These are phyloP conservation scores for Parapsyche elsis DNA, from an alignment of 1,140 invertebrate genomes.

Conservation along the genomic window DNA sequence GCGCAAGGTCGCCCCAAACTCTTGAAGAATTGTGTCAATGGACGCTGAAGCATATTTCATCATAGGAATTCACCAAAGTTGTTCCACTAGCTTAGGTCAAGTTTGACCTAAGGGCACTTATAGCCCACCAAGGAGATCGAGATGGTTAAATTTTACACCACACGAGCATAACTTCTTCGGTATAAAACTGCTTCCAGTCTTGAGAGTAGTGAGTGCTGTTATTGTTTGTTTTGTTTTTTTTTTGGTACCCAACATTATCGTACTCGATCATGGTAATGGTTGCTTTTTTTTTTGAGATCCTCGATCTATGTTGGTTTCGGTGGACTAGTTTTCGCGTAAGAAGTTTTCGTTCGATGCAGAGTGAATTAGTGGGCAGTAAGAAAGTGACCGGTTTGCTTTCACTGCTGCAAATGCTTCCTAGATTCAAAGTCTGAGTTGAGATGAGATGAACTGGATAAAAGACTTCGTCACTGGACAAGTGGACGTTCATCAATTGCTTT, in stretches of 20 bases:
- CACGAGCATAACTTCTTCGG: too few species aligned
- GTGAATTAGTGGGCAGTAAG: neutral
- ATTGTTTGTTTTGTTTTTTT: too few species aligned
- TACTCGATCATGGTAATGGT: too few species aligned
- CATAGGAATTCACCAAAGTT: too few species aligned
- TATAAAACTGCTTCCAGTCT: too few species aligned
- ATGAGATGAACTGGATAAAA: slow-evolving; percentile 2
- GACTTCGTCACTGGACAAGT: neutral
- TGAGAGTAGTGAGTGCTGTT: too few species aligned
- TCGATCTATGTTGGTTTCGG: neutral
- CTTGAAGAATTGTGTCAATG: slow-evolving; percentile 11
- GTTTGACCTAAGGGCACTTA: too few species aligned
- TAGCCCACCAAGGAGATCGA: too few species aligned
- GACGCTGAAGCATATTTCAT: neutral
- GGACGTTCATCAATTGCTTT: neutral
- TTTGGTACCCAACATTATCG: too few species aligned
- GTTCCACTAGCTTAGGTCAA: too few species aligned
- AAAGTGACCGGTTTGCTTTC: slow-evolving; percentile 37
- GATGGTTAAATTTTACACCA: too few species aligned
- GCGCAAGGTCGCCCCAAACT: neutral
- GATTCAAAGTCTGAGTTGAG: neutral
- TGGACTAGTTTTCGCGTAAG: neutral
- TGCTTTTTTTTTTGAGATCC: neutral
- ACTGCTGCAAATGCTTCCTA: slow-evolving; percentile 20
- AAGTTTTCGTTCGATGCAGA: neutral